Base-by-base conservation (phyloP, 1,140 invertebrate genomes). In the Drosophila tristis region DNA sequence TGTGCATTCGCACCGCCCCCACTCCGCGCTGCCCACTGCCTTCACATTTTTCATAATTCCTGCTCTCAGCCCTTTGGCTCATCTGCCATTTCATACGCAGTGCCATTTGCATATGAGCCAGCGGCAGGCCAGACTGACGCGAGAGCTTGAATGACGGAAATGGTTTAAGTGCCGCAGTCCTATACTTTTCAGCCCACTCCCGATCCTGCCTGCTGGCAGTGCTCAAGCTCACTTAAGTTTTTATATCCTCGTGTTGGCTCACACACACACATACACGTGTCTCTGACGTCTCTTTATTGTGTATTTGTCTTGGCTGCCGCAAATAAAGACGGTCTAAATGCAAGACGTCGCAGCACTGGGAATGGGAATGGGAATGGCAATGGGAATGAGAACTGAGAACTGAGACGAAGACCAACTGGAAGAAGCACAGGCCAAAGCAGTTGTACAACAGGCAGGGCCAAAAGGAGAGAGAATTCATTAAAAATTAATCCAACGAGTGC, bases 401-500 rank as follows among this genome's bases (percentile, higher is more conserved):
- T 16, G 42, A 26, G 67, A 53, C 39, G 26, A 53, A 23, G 58
- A 51, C 7, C 39, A 35, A 39, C 35, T 39, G 11, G 35, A 39
- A 39, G 11, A 5, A 15, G 25, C 23, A 48, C 11, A 53, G 5
- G 25, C 15, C 20, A 26, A 43, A 23, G 6, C 20, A 15, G 23
- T 31, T 43, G 16, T 39, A 39, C 35, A 39, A 11, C 35, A 39
- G 11, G 4, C 35, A 13, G 31, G 67, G 57, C 66, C 29, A 39
- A 58, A 71, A 71, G 35, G 35, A 39, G 67, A 66, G 59, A 75
- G 74, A 89, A 87, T 87, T 87, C 78, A 87, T 87, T 87, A 87
- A 87, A 87, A 87, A 87, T 87, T 87, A 87, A 87, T 87, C 78
- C 75, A 75, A 82, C 74, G 84, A 74, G 71, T 77, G 57, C 78